phyloP scores from a whole-genome alignment of 2,113 vertebrate species.

The Benthochromis sp. region DNA sequence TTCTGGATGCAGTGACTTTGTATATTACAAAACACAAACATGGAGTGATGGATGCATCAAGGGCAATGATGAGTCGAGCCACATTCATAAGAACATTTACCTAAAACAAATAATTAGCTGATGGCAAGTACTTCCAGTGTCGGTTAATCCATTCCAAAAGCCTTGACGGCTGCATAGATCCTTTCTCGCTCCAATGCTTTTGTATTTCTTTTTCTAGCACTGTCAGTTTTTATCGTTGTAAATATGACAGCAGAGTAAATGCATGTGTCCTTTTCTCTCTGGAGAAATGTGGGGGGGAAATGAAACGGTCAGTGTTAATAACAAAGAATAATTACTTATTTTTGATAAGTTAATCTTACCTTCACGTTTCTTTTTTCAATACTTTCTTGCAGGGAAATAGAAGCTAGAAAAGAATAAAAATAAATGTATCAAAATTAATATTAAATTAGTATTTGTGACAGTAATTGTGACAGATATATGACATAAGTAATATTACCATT shows the following conservation, averaged over 20 bases:
- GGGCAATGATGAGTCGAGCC: accelerated
- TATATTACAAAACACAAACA: not conserved
- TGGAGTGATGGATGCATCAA: not conserved
- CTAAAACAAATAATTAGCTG: accelerated
- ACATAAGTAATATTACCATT: not conserved
- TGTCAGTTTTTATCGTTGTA: not conserved
- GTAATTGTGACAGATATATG: not conserved
- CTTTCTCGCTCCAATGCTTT: not conserved
- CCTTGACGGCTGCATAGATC: not conserved
- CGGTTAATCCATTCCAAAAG: not conserved
- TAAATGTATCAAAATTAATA: not conserved
- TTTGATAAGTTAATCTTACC: not conserved
- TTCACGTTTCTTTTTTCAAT: not conserved
- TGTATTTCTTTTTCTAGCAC: not conserved
- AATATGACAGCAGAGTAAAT: slow-evolving; percentile 30
- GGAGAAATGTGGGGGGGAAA: not conserved
- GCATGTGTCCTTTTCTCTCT: not conserved
- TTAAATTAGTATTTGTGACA: not conserved
- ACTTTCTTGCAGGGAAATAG: not conserved
- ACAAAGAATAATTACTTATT: not conserved
- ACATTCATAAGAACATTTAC: not conserved
- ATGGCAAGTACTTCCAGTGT: not conserved
- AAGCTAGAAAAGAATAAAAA: not conserved
- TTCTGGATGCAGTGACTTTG: not conserved
- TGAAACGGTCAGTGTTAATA: accelerated